Conservation (phyloP, 2,113 vertebrate species). For the Aleadryas rufinucha region DNA sequence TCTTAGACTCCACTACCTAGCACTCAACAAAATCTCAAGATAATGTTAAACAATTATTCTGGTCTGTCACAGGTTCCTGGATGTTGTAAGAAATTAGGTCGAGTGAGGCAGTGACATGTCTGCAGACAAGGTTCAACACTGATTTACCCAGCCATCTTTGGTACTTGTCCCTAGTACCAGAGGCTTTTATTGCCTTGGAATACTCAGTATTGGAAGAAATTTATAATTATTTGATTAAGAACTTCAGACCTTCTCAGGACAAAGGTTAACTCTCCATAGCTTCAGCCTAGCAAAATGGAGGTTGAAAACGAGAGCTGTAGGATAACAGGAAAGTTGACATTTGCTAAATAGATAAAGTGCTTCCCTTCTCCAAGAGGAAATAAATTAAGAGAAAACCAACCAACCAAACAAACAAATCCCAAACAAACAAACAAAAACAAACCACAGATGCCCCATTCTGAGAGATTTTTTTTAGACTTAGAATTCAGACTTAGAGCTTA, state of each 20-base stretch:
- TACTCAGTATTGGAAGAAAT: background rate
- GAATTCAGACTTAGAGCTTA: background rate
- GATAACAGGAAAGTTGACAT: background rate
- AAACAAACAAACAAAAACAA: background rate
- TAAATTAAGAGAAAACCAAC: background rate
- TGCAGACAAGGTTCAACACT: background rate
- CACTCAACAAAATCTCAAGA: background rate
- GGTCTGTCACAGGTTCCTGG: background rate
- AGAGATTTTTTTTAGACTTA: background rate
- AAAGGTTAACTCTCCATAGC: background rate
- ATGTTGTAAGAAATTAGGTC: background rate
- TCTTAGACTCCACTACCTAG: background rate
- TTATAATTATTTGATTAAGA: background rate
- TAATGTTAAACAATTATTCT: background rate
- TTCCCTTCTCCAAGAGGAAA: background rate
- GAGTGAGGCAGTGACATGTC: rapidly evolving
- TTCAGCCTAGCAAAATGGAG: background rate
- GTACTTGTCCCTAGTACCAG: background rate
- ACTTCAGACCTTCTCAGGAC: background rate
- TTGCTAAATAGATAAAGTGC: background rate
- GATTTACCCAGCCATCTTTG: background rate
- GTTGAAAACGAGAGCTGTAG: background rate
- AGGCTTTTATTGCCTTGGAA: background rate
- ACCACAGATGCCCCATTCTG: background rate
- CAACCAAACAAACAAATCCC: background rate